phyloP scores from a whole-genome alignment of 1,140 invertebrate genomes.

The Berghia stephanieae region DNA sequence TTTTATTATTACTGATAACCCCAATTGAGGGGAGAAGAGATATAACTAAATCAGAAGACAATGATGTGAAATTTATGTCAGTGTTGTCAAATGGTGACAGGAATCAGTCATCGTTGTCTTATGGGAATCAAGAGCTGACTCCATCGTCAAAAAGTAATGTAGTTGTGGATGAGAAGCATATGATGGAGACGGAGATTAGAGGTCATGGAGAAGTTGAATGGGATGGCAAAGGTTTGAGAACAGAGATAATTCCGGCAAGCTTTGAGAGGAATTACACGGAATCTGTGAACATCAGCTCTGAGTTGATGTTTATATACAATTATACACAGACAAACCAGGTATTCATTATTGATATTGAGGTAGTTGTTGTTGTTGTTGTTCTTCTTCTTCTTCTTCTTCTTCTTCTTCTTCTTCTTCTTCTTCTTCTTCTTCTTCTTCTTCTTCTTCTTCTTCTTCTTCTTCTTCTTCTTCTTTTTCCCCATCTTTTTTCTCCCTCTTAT shows the following conservation, averaged over 20 bases:
- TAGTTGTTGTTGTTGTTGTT: no score
- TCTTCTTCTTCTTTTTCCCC: background rate
- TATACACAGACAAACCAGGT: conserved; percentile 7
- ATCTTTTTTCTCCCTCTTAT: background rate
- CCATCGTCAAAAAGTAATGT: no score
- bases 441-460: background rate
- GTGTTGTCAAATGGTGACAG: no score
- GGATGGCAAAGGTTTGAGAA: background rate
- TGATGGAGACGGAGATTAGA: no score
- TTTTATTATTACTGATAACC: no score
- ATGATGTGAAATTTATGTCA: no score
- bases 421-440: conserved; percentile 24
- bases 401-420: background rate
- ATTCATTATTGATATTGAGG: background rate
- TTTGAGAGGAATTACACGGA: background rate
- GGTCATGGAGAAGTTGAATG: no score
- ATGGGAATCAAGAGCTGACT: no score
- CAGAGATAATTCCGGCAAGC: background rate
- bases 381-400: background rate
- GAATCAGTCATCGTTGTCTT: no score
- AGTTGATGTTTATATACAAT: background rate
- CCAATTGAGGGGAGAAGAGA: no score
- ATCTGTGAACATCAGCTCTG: background rate
- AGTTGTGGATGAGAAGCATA: no score
- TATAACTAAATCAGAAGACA: no score